A percentile compares a stretch with the other conserved stretches of the same genome.
phyloP scores from a whole-genome alignment of 2,113 vertebrate genomes.

The Myotis yumanensis region DNA sequence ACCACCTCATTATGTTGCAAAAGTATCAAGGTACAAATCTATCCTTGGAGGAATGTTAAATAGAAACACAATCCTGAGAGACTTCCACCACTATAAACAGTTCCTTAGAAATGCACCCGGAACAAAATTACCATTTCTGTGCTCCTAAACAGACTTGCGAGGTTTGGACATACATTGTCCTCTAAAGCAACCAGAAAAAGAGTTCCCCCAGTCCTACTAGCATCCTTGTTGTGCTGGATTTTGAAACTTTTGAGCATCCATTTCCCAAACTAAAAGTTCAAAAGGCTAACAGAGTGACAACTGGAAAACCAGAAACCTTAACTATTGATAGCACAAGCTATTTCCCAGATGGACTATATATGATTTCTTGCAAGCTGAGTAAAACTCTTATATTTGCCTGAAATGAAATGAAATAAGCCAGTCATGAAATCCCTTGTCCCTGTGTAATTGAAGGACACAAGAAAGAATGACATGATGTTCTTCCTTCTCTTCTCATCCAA shows the following conservation, averaged over 20 bases:
- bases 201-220: not conserved
- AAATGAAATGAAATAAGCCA: constrained; percentile 73
- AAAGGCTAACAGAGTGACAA: constrained; percentile 54
- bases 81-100: not conserved
- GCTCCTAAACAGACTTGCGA: constrained; percentile 31
- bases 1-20: constrained; percentile 14
- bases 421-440: constrained; percentile 70
- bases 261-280: constrained; percentile 20
- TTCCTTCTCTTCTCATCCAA: not conserved
- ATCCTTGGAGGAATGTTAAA: constrained; percentile 29
- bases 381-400: constrained; percentile 67
- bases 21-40: constrained; percentile 17
- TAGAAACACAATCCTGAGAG: constrained; percentile 30
- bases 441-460: constrained; percentile 61
- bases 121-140: constrained; percentile 45
- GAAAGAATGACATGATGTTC: constrained; percentile 43
- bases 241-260: constrained; percentile 5
- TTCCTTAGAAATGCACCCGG: constrained; percentile 31
- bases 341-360: constrained; percentile 66
- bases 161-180: not conserved
- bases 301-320: constrained; percentile 70
- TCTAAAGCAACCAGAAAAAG: not conserved
- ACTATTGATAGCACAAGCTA: constrained; percentile 66
- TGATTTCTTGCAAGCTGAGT: constrained; percentile 72
- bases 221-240: not conserved